Percentiles rank a stretch among this genome's conserved stretches.
Evolutionary conservation across 2,888 invertebrate species (phyloP).

Genomic region (Pachymerium ferrugineum): DNA sequence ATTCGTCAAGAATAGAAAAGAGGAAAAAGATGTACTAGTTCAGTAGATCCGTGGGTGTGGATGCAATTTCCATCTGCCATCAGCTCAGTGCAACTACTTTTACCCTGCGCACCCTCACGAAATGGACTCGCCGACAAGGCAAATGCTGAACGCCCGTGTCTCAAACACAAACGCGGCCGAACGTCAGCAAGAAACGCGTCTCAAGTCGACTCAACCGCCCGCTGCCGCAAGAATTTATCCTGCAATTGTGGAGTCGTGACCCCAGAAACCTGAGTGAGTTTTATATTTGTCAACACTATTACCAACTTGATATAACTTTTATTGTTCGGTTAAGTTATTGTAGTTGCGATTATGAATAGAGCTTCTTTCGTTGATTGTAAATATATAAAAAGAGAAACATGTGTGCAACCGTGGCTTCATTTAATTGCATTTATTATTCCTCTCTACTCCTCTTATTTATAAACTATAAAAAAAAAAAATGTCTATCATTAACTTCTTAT

Average conservation of each 20-base stretch:
- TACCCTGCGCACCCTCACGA: neutral
- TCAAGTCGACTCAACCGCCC: neutral
- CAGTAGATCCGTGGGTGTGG: neutral
- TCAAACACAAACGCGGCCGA: conserved; percentile 1
- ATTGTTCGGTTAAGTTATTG: neutral
- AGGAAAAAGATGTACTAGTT: neutral
- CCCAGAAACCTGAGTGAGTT: neutral
- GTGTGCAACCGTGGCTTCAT: neutral
- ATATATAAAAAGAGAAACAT: neutral
- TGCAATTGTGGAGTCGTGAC: neutral
- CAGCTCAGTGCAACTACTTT: neutral
- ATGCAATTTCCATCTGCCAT: conserved; percentile 1
- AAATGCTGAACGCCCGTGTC: neutral
- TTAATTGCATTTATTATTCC: neutral
- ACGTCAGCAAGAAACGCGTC: conserved; percentile 15
- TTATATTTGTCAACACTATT: neutral
- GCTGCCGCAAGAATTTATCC: neutral
- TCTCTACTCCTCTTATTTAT: no score
- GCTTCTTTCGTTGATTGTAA: conserved; percentile 5
- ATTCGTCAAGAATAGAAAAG: neutral
- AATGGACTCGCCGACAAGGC: neutral
- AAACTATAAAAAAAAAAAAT: no score
- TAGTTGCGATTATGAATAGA: neutral
- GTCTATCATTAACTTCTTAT: neutral
- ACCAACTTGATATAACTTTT: neutral